A percentile compares a stretch with the other conserved stretches of the same genome.
Evolutionary conservation across 2,888 invertebrate species (phyloP).

Genomic region (Formica aserva): DNA sequence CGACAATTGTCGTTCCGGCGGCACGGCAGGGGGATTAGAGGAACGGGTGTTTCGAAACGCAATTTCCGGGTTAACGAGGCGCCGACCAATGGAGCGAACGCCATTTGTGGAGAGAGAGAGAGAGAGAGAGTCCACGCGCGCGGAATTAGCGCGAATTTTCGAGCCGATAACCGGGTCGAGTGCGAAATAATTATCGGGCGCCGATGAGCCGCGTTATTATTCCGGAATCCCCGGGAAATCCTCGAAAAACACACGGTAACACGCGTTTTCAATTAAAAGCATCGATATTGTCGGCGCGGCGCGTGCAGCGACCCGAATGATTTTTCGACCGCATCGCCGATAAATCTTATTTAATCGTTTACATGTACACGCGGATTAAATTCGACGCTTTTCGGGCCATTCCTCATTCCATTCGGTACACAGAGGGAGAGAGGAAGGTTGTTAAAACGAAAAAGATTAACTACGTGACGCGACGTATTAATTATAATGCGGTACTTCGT

Average conservation of each 20-base stretch:
- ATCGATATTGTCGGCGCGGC: constrained; percentile 34
- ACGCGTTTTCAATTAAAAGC: constrained; percentile 58
- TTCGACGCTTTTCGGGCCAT: constrained; percentile 25
- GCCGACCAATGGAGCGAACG: constrained; percentile 33
- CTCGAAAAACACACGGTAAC: constrained; percentile 46
- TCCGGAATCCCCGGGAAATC: constrained; percentile 56
- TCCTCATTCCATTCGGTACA: background rate
- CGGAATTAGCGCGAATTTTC: constrained; percentile 57
- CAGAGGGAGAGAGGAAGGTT: background rate
- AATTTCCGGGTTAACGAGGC: constrained; percentile 64
- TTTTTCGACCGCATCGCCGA: constrained; percentile 55
- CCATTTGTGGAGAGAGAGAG: constrained; percentile 31
- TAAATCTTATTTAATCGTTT: constrained; percentile 57
- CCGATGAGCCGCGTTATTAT: constrained; percentile 59
- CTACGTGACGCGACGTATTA: background rate
- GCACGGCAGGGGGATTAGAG: constrained; percentile 13
- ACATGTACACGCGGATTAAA: constrained; percentile 51
- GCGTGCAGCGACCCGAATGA: constrained; percentile 55
- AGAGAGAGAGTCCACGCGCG: constrained; percentile 15
- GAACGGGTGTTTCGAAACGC: constrained; percentile 50
- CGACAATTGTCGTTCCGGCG: constrained; percentile 54
- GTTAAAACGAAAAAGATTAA: constrained; percentile 39
- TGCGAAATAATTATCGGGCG: constrained; percentile 60
- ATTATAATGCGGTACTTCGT: constrained; percentile 2
- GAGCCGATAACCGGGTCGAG: constrained; percentile 58